Base-by-base conservation (phyloP, 2,888 invertebrate genomes). In the Eupithecia abbreviata region DNA sequence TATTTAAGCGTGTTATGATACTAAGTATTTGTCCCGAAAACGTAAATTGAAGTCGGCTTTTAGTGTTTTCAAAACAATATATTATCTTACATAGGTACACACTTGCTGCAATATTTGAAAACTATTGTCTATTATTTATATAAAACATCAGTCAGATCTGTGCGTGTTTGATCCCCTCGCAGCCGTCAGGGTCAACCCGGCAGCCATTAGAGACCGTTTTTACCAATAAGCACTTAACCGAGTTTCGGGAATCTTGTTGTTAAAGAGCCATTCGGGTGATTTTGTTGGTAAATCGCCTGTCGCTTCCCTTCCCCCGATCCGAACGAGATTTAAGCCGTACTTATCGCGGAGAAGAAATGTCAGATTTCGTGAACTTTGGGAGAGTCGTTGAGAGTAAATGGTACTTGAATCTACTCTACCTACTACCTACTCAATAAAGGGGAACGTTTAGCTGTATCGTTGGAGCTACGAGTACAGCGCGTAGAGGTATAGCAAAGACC, bases 161-260 rank as follows among this genome's bases (percentile, higher is more conserved):
- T 7, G 55, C 55, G 55, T 9, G 55, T 18, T 42, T 10, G 6
- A 18, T 42, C 42, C 15, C 42, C 45, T 9, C 41, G 71, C 13
- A 41, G 43, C 82, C 78, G 84, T 83, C 85, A 82, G 82, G 81
- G 84, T 84, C 83, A 79, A 80, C 79, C 83, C 77, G 51, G 76
- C 81, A 83, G 85, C 86, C 85, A 85, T 88, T 86, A 87, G 79
- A 80, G 83, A 71, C 77, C 82, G 79, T 84, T 86, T 84, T 86
- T 83, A 83, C 82, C 87, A 84, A 88, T 87, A 88, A 87, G 85
- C 86, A 86, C 87, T 88, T 85, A 84, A 84, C 80, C 77, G 81
- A 84, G 83, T 85, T 86, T 82, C 72, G 74, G 71, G 73, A 77
- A 78, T 76, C 71, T 78, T 76, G 79, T 78, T 76, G 79, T 79